phyloP scores from a whole-genome alignment of 2,888 invertebrate genomes.

The Selenia dentaria region DNA sequence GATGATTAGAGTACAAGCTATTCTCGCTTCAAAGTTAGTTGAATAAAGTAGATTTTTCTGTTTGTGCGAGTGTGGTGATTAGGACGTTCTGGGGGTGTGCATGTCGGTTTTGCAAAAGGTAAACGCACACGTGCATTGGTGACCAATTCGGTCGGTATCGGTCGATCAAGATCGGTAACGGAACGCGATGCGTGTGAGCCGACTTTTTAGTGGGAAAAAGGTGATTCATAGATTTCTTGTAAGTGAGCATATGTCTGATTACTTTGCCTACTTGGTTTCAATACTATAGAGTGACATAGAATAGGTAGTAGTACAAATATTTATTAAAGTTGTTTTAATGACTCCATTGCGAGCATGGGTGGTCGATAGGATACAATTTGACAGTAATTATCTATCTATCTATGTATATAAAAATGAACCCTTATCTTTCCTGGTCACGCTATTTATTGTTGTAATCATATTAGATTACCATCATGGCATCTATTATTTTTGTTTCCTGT shows the following conservation, averaged over 20 bases:
- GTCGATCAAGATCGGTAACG: conserved; percentile 63
- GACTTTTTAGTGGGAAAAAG: conserved; percentile 43
- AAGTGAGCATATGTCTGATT: conserved; percentile 10
- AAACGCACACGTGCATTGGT: conserved; percentile 60
- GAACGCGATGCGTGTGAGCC: conserved; percentile 53
- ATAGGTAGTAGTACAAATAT: too few relatives aligned
- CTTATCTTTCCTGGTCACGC: too few relatives aligned
- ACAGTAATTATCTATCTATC: too few relatives aligned
- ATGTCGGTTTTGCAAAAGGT: conserved; percentile 50
- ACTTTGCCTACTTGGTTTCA: too few relatives aligned
- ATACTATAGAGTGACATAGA: too few relatives aligned
- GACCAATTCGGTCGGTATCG: conserved; percentile 40
- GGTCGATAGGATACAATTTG: too few relatives aligned
- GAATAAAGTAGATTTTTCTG: conserved; percentile 3
- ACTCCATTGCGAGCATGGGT: too few relatives aligned
- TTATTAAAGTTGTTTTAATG: too few relatives aligned
- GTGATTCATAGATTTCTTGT: conserved; percentile 31
- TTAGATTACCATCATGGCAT: too few relatives aligned
- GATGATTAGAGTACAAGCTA: conserved; percentile 3
- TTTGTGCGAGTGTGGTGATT: conserved; percentile 4
- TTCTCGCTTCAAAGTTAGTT: background rate
- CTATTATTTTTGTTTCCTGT: too few relatives aligned
- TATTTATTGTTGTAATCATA: too few relatives aligned
- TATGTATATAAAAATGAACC: too few relatives aligned
- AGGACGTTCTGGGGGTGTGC: conserved; percentile 20